phyloP scores from a whole-genome alignment of 2,888 invertebrate genomes.

The Cryptus armator region DNA sequence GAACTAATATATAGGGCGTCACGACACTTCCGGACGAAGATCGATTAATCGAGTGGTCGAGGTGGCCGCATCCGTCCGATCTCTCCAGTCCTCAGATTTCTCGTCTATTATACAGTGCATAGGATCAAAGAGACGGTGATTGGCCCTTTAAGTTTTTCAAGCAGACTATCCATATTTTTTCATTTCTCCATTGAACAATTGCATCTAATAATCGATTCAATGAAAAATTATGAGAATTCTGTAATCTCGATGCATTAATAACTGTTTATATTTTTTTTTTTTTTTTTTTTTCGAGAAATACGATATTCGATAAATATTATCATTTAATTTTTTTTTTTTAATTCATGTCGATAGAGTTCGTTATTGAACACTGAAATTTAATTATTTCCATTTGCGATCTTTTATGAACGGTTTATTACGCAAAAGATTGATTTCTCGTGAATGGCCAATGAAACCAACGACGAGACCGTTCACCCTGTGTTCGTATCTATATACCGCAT shows the following conservation, averaged over 20 bases:
- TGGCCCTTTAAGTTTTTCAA: not conserved
- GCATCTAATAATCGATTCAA: too few species aligned
- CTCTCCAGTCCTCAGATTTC: not conserved
- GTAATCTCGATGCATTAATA: not conserved
- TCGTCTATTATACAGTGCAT: not conserved
- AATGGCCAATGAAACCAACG: not conserved
- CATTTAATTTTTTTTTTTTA: too few species aligned
- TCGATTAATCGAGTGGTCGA: conserved; percentile 42
- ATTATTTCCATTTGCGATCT: not conserved
- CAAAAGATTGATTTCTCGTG: not conserved
- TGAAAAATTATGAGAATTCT: too few species aligned
- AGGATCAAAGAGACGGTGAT: not conserved
- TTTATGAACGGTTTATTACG: not conserved
- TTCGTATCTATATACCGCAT: not conserved
- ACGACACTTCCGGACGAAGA: conserved; percentile 39
- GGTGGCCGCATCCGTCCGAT: not conserved
- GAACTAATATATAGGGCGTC: conserved; percentile 25
- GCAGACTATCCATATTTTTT: not conserved
- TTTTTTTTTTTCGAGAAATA: not conserved
- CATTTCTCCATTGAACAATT: too few species aligned
- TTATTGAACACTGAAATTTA: not conserved
- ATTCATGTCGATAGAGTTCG: not conserved
- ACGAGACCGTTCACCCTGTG: not conserved
- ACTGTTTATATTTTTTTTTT: not conserved
- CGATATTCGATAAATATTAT: not conserved